These are phyloP conservation scores for Notothenia coriiceps DNA, from an alignment of 2,113 vertebrate genomes.

Conservation along the genomic window DNA sequence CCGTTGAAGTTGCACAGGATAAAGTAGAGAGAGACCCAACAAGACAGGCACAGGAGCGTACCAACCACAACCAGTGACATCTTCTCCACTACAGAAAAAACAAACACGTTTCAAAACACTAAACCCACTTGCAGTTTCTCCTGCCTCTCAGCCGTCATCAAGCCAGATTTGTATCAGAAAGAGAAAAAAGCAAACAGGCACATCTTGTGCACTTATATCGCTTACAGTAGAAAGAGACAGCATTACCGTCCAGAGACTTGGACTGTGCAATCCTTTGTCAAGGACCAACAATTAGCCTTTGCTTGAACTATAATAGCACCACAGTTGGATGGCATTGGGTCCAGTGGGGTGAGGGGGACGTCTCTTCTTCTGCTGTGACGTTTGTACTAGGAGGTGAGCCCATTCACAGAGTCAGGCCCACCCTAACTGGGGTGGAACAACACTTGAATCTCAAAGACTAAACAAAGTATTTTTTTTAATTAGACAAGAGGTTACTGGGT, in stretches of 20 bases:
- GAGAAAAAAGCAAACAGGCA: slow-evolving; percentile 27
- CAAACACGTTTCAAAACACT: slow-evolving; percentile 20
- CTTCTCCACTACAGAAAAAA: slow-evolving; percentile 62
- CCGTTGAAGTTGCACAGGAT: slow-evolving; percentile 87
- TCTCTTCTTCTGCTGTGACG: slow-evolving; percentile 74
- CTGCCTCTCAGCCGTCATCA: slow-evolving; percentile 4
- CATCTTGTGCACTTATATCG: slow-evolving; percentile 62
- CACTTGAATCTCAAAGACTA: slow-evolving; percentile 48
- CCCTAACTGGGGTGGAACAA: slow-evolving; percentile 44
- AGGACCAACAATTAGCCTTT: slow-evolving; percentile 75
- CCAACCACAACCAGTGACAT: slow-evolving; percentile 88
- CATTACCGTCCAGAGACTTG: slow-evolving; percentile 57
- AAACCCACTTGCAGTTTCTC: slow-evolving; percentile 3
- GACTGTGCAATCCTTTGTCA: slow-evolving; percentile 75
- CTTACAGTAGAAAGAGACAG: slow-evolving; percentile 71
- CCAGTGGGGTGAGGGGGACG: slow-evolving; percentile 79
- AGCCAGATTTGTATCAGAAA: slow-evolving; percentile 18
- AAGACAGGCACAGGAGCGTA: slow-evolving; percentile 87
- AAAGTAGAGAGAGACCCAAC: slow-evolving; percentile 90
- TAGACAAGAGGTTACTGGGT: slow-evolving; percentile 73
- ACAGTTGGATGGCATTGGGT: slow-evolving; percentile 68
- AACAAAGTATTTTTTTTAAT: slow-evolving; percentile 61
- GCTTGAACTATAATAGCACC: slow-evolving; percentile 79
- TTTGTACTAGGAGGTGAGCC: slow-evolving; percentile 73
- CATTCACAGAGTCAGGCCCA: slow-evolving; percentile 50